A percentile compares a stretch with the other conserved stretches of the same genome.
phyloP scores from a whole-genome alignment of 2,113 vertebrate species.

The Arenaria interpres region DNA sequence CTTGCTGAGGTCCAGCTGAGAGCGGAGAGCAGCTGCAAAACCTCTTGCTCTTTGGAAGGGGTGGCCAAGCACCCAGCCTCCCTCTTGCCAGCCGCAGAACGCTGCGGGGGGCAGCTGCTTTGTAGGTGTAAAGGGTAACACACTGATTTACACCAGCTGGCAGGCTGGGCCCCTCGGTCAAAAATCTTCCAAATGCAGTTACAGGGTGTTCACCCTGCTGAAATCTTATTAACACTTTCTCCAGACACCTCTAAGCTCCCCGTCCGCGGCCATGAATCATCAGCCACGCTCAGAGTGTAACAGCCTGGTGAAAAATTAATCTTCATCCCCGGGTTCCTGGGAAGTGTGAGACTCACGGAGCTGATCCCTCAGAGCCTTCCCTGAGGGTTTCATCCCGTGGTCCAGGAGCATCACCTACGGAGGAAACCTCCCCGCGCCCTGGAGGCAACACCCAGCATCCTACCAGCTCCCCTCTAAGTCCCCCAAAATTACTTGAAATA shows the following conservation, averaged over 20 bases:
- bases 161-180: neutral
- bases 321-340: neutral
- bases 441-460: neutral
- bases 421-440: neutral
- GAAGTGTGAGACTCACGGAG: neutral
- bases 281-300: fast-evolving
- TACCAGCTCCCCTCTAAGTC: too few relatives aligned
- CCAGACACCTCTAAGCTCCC: neutral
- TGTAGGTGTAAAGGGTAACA: neutral
- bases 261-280: neutral
- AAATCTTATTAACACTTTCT: neutral
- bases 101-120: neutral
- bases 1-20: neutral
- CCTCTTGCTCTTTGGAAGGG: neutral
- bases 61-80: neutral
- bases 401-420: fast-evolving
- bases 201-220: neutral
- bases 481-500: fast-evolving
- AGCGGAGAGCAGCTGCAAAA: neutral
- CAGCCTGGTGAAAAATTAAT: neutral
- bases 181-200: neutral
- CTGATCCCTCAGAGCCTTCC: neutral
- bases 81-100: fast-evolving
- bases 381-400: neutral
- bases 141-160: neutral